Evolutionary conservation across 2,797 vertebrate species (phyloP).

Genomic region (Manis javanica): DNA sequence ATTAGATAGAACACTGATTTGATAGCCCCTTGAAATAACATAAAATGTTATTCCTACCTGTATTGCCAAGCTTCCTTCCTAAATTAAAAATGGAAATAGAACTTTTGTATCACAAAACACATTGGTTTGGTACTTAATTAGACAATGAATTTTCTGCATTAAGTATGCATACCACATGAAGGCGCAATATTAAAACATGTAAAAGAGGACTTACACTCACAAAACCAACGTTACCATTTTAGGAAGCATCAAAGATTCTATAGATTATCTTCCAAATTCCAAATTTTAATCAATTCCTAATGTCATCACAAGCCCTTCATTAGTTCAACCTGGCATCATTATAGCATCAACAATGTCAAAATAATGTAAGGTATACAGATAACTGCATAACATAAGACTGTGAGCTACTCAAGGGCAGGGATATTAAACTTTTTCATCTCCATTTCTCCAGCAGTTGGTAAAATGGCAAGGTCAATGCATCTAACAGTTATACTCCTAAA

Average conservation of each 20-base stretch:
- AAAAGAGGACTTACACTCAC: not conserved
- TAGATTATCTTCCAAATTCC: not conserved
- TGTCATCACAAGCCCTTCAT: not conserved
- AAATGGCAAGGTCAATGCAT: not conserved
- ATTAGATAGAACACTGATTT: not conserved
- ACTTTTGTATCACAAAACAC: not conserved
- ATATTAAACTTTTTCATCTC: not conserved
- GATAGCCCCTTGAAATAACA: not conserved
- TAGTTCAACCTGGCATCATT: not conserved
- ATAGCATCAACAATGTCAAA: not conserved
- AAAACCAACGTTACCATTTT: not conserved
- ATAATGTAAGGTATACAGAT: not conserved
- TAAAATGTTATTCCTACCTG: not conserved
- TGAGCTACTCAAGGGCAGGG: not conserved
- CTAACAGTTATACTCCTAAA: not conserved
- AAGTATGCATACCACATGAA: not conserved
- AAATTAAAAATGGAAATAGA: not conserved
- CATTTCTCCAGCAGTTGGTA: not conserved
- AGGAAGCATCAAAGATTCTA: not conserved
- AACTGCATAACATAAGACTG: not conserved
- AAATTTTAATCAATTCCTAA: slow-evolving; percentile 1
- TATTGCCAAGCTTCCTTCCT: not conserved
- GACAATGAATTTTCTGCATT: not conserved
- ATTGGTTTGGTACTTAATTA: not conserved
- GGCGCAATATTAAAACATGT: not conserved